These are phyloP conservation scores for Dioctria rufipes DNA, from an alignment of 2,888 invertebrate species.

Conservation along the genomic window DNA sequence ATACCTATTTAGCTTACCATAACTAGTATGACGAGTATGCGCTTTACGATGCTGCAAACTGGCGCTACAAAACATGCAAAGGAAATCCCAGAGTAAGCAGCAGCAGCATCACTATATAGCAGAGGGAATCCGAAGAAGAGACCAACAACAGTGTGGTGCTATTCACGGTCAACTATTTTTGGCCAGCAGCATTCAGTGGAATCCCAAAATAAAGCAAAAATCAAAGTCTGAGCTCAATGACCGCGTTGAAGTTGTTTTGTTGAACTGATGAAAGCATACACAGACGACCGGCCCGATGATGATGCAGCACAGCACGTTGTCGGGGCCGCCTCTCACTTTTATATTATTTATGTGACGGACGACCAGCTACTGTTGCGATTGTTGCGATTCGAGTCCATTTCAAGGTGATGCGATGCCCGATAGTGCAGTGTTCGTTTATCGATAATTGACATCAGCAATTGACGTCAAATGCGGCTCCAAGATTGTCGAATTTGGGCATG, in stretches of 20 bases:
- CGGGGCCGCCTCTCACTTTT: background rate
- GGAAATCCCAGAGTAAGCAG: background rate
- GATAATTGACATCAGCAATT: conserved; percentile 18
- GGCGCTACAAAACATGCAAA: background rate
- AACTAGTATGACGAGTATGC: too few relatives aligned
- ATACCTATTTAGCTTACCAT: too few relatives aligned
- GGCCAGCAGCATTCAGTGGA: background rate
- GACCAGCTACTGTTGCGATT: background rate
- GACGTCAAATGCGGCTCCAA: background rate
- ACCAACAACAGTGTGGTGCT: background rate
- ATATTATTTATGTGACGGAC: background rate
- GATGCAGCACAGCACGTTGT: background rate
- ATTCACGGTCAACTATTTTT: conserved; percentile 4
- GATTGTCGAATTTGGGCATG: background rate
- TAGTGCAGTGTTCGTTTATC: background rate
- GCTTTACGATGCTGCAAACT: too few relatives aligned
- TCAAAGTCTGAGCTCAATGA: background rate
- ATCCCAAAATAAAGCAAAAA: conserved; percentile 16
- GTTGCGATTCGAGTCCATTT: background rate
- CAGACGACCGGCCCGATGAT: background rate
- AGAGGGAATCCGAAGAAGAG: too few relatives aligned
- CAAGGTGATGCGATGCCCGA: background rate
- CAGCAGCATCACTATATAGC: background rate
- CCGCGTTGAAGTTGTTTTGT: background rate
- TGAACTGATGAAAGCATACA: too few relatives aligned